Percentiles rank a stretch among this genome's conserved stretches.
These are phyloP conservation scores for Erithacus rubecula DNA, from an alignment of 2,797 vertebrate species.

Conservation along the genomic window DNA sequence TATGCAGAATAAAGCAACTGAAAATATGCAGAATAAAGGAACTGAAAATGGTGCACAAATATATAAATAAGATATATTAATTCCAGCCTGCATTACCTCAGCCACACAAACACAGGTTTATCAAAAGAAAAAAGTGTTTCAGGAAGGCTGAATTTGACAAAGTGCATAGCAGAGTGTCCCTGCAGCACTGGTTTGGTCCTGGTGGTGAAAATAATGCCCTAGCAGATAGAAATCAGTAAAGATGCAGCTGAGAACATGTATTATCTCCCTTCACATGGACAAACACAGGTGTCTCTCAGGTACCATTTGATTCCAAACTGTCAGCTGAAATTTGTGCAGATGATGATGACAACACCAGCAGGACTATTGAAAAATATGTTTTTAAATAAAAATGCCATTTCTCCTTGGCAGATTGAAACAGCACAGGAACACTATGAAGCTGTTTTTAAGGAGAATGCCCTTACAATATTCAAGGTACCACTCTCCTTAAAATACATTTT, in stretches of 20 bases:
- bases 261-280: slow-evolving; percentile 1
- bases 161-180: neutral
- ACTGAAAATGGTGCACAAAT: neutral
- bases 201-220: neutral
- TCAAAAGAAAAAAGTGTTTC: neutral
- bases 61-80: neutral
- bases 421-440: neutral
- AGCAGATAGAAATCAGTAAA: neutral
- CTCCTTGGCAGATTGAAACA: slow-evolving; percentile 14
- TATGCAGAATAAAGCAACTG: rapidly evolving
- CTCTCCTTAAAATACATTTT: neutral
- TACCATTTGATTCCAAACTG: slow-evolving; percentile 38
- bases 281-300: neutral
- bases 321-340: slow-evolving; percentile 52
- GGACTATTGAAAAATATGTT: slow-evolving; percentile 27
- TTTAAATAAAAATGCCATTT: slow-evolving; percentile 55
- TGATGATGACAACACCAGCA: slow-evolving; percentile 47
- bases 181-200: neutral
- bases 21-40: rapidly evolving
- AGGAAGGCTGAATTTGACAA: neutral
- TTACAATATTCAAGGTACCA: neutral
- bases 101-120: neutral
- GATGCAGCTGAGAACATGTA: slow-evolving; percentile 24
- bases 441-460: neutral
- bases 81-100: neutral